A percentile compares a stretch with the other conserved stretches of the same genome.
phyloP scores from a whole-genome alignment of 2,797 vertebrate genomes.

The Brotula barbata region DNA sequence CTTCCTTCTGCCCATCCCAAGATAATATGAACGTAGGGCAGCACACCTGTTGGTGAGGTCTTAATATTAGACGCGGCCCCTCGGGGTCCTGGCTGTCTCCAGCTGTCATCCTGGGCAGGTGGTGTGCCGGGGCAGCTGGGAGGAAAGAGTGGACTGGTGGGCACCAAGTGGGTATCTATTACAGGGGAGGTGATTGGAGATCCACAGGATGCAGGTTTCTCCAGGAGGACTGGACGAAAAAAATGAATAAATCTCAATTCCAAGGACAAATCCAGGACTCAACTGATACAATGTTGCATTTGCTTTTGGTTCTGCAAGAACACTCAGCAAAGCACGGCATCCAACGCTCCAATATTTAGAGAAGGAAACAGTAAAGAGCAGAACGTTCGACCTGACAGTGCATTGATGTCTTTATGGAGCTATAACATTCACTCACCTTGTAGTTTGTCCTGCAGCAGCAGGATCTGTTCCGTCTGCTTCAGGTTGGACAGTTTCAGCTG shows the following conservation, averaged over 20 bases:
- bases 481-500: conserved; percentile 85
- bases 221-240: conserved; percentile 68
- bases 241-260: not conserved
- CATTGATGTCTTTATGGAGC: no score
- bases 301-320: no score
- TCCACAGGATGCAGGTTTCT: conserved; percentile 66
- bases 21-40: conserved; percentile 12
- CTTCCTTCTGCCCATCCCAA: conserved; percentile 10
- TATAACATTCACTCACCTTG: conserved; percentile 76
- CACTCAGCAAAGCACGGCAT: no score
- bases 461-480: conserved; percentile 86
- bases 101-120: conserved; percentile 72
- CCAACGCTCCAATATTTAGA: not conserved
- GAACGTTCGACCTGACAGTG: not conserved
- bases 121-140: conserved; percentile 76
- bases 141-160: conserved; percentile 73
- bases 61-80: conserved; percentile 41
- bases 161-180: conserved; percentile 75
- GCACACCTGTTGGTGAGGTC: conserved; percentile 61
- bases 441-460: conserved; percentile 83
- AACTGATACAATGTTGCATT: no score
- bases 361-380: not conserved
- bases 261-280: no score
- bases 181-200: conserved; percentile 64
- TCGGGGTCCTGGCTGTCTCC: conserved; percentile 62